Evolutionary conservation across 2,113 vertebrate species (phyloP).

Genomic region (Ptyas mucosa): DNA sequence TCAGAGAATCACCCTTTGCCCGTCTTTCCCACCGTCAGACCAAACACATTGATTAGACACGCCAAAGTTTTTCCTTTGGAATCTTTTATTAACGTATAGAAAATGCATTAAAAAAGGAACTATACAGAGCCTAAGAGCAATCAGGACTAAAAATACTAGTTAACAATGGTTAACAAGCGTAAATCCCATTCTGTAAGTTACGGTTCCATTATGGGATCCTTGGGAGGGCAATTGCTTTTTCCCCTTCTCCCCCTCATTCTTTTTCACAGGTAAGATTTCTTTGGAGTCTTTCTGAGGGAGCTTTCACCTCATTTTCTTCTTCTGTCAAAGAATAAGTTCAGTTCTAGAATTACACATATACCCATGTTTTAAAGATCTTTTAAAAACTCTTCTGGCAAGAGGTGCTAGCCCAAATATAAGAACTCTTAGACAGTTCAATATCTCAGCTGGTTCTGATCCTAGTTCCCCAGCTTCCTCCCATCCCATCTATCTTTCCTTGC

Average conservation of each 20-base stretch:
- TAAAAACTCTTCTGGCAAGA: slow-evolving; percentile 50
- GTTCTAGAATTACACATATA: slow-evolving; percentile 45
- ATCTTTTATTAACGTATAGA: slow-evolving; percentile 99
- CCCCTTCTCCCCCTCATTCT: slow-evolving; percentile 20
- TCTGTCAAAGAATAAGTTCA: slow-evolving; percentile 13
- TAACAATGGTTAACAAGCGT: slow-evolving; percentile 84
- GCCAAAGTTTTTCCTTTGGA: slow-evolving; percentile 64
- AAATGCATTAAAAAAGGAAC: slow-evolving; percentile 99
- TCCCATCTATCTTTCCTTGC: neutral
- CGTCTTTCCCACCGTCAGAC: neutral
- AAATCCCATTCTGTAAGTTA: slow-evolving; percentile 76
- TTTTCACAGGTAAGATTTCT: slow-evolving; percentile 30
- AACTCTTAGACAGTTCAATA: slow-evolving; percentile 17
- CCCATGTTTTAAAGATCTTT: slow-evolving; percentile 25
- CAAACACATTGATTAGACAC: neutral
- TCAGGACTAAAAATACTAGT: slow-evolving; percentile 91
- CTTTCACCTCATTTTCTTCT: neutral
- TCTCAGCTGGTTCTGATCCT: slow-evolving; percentile 17
- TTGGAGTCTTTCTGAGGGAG: neutral
- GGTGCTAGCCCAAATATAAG: neutral
- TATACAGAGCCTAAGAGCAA: slow-evolving; percentile 89
- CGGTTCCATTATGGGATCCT: slow-evolving; percentile 45
- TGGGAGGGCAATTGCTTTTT: slow-evolving; percentile 18
- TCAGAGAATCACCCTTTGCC: neutral
- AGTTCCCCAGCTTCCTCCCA: slow-evolving; percentile 1